Evolutionary conservation across 2,888 invertebrate genomes (phyloP), one percentile per base, ranked within the genome.

Genomic region (Craniophora ligustri): DNA sequence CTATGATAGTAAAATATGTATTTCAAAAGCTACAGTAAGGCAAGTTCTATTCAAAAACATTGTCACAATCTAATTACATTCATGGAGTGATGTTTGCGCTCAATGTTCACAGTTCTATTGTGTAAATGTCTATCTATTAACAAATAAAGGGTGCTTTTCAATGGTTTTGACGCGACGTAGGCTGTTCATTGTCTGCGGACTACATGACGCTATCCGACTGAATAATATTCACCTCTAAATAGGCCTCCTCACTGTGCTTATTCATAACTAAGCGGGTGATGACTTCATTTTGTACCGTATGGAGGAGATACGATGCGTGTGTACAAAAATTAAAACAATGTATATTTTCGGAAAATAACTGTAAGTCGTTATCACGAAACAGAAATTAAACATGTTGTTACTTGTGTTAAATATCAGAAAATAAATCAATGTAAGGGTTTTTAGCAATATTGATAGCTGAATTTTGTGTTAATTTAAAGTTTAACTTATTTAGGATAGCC

Each of bases 131-230:
- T 81, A 75, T 82, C 82, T 81, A 82, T 83, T 84, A 83, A 79
- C 78, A 83, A 85, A 85, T 86, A 84, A 81, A 85, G 83, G 82
- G 78, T 72, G 81, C 76, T 79, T 82, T 75, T 83, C 81, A 84
- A 86, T 86, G 75, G 81, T 78, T 81, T 77, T 82, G 85, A 82
- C 82, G 82, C 75, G 78, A 72, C 69, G 75, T 75, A 78, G 79
- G 77, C 78, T 72, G 60, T 66, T 60, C 63, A 82, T 87, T 86
- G 85, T 85, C 67, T 72, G 67, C 42, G 53, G 66, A 55, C 72
- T 63, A 72, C 72, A 62, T 75, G 69, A 75, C 73, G 73, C 66
- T 73, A 72, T 72, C 66, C 75, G 62, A 59, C 64, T 67, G 70
- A 68, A 82, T 84, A 82, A 81, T 76, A 78, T 78, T 73, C 39